These are phyloP conservation scores for Nomada flava DNA, from an alignment of 2,888 invertebrate genomes.

Conservation along the genomic window DNA sequence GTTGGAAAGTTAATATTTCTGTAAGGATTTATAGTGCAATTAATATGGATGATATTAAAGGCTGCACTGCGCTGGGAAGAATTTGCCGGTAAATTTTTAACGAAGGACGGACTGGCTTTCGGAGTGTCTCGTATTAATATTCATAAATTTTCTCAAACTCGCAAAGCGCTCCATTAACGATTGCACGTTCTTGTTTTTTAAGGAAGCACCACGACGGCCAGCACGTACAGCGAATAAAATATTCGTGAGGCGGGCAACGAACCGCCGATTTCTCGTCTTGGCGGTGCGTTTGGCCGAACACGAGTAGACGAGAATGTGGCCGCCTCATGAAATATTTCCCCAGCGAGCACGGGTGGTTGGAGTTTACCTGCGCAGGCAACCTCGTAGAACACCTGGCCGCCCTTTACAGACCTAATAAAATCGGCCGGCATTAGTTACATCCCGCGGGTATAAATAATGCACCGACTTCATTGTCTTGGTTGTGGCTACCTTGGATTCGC, in stretches of 20 bases:
- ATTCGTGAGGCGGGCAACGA: slow-evolving; percentile 17
- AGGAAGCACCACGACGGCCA: neutral
- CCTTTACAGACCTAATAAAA: slow-evolving; percentile 63
- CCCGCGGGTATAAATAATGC: slow-evolving; percentile 76
- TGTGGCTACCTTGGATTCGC: no score
- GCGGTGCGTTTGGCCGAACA: neutral
- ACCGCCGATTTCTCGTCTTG: slow-evolving; percentile 33
- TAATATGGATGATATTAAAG: no score
- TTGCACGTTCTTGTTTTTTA: no score
- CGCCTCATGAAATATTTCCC: slow-evolving; percentile 77
- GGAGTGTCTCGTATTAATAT: no score
- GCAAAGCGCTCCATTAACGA: neutral
- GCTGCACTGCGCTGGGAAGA: no score
- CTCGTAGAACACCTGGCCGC: slow-evolving; percentile 14
- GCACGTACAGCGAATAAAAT: slow-evolving; percentile 10
- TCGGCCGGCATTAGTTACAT: slow-evolving; percentile 77
- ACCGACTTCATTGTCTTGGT: slow-evolving; percentile 58
- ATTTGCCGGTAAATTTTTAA: no score
- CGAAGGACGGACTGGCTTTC: no score
- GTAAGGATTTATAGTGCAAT: no score
- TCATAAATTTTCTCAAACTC: neutral
- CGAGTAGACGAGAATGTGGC: slow-evolving; percentile 11
- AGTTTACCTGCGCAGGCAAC: slow-evolving; percentile 68
- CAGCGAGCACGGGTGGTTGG: slow-evolving; percentile 69
- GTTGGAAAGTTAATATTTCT: no score